Evolutionary conservation across 2,888 invertebrate species (phyloP).

Genomic region (Dicyrtomina minuta): DNA sequence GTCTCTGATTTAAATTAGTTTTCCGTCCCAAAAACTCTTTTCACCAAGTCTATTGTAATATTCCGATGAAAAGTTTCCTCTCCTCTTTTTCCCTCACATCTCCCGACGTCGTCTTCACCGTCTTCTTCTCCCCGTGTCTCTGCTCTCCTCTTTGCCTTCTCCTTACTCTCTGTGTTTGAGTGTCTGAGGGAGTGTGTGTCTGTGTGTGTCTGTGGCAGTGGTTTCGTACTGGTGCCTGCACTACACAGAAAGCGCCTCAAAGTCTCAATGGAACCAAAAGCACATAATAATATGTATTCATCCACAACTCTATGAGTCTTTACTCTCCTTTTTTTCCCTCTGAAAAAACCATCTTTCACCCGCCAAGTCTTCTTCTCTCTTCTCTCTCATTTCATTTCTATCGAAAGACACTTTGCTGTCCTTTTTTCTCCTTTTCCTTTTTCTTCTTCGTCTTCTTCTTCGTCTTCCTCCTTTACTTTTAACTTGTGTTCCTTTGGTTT

Average conservation of each 20-base stretch:
- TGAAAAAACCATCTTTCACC: neutral
- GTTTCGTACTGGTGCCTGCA: no score
- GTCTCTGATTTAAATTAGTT: conserved; percentile 40
- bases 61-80: conserved; percentile 31
- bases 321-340: no score
- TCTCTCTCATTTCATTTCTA: conserved; percentile 1
- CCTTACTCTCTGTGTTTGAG: neutral
- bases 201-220: no score
- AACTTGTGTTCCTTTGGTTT: no score
- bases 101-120: neutral
- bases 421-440: neutral
- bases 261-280: no score
- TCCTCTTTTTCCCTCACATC: neutral
- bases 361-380: neutral
- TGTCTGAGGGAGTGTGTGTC: no score
- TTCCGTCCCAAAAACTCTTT: conserved; percentile 38
- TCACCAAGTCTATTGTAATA: conserved; percentile 34
- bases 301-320: no score
- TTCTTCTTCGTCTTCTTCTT: neutral
- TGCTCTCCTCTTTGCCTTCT: neutral
- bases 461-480: no score
- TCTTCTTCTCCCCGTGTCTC: conserved; percentile 3
- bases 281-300: no score
- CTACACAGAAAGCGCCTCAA: no score
- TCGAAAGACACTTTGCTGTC: neutral